Evolutionary conservation across 1,140 invertebrate genomes (phyloP), one percentile per base, ranked within the genome.

Genomic region (Drosophila burlai): DNA sequence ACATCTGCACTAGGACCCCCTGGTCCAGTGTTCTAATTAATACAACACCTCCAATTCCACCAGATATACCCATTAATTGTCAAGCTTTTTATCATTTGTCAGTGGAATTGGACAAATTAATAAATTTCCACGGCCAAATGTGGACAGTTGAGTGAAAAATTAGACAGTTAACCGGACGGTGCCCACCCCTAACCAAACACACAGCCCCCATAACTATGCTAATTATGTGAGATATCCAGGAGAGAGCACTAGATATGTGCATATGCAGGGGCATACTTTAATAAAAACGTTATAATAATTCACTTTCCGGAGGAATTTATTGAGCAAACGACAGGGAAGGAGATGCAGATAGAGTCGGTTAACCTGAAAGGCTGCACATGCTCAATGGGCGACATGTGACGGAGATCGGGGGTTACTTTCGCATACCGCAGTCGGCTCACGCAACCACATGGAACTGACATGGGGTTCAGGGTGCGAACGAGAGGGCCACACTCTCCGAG

Each of bases 261-360:
- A 31, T 29, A 42, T 57, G 47, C 63, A 76, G 24, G 73, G 74
- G 62, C 74, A 50, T 69, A 78, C 66, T 90, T 84, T 81, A 85
- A 89, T 89, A 89, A 89, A 89, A 90, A 89, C 80, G 85, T 90
- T 89, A 84, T 90, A 90, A 89, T 89, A 89, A 89, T 89, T 89
- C 84, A 89, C 85, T 89, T 79, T 65, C 64, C 49, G 45, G 42
- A 73, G 80, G 81, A 81, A 89, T 89, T 89, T 89, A 89, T 89
- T 79, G 84, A 76, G 76, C 66, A n/a, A 29, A n/a, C 47, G 68
- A 21, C 18, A 16, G 24, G 26, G 52, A 73, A 4, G 9, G 38
- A 43, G 68, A 73, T 43, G 46, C 43, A 69, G 61, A 24, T 24
- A 49, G 45, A 40, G 58, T 67, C 80, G 64, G 75, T 61, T 81